Evolutionary conservation across 1,140 invertebrate species (phyloP), one percentile per base, ranked within the genome.

Genomic region (Magallana angulata): DNA sequence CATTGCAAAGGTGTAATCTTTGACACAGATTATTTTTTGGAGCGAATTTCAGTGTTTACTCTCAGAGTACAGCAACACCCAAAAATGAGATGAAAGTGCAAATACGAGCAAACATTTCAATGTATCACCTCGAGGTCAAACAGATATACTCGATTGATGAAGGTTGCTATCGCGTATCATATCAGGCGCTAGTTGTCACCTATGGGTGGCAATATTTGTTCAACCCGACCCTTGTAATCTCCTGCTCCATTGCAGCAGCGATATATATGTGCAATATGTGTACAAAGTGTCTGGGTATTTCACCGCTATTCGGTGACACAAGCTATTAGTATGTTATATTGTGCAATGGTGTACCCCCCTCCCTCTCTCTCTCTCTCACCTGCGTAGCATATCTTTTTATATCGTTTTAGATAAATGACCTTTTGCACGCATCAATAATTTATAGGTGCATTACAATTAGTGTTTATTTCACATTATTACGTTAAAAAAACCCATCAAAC

Each of bases 21-120:
- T 36, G 68, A 76, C 36, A 76, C 68, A 30, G 68, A 76, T 76
- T 76, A 76, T 76, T 36, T 76, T 76, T 48, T 30, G 36, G 14
- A 76, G 24, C 14, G 68, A 76, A 18, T 24, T 76, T 30, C 24
- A 30, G 9, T 76, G 68, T 76, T 76, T 76, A 76, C 36, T 76
- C 30, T 76, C 24, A 76, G 36, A 48, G 24, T 76, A 30, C 7
- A 76, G 68, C 24, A 76, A 76, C 68, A 76, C 68, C 68, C 24
- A 14, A 30, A 76, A 76, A 76, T 76, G 68, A 30, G 68, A 76
- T 76, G 68, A 76, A 76, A 76, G 68, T 76, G 68, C 68, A 76
- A 76, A 76, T 76, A 76, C 68, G 30, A 76, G 68, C 68, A 76
- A 76, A 76, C 68, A 76, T 76, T 18, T 30, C 68, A 76, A 76